Conservation (phyloP, 2,888 invertebrate species). For the Dione juno region DNA sequence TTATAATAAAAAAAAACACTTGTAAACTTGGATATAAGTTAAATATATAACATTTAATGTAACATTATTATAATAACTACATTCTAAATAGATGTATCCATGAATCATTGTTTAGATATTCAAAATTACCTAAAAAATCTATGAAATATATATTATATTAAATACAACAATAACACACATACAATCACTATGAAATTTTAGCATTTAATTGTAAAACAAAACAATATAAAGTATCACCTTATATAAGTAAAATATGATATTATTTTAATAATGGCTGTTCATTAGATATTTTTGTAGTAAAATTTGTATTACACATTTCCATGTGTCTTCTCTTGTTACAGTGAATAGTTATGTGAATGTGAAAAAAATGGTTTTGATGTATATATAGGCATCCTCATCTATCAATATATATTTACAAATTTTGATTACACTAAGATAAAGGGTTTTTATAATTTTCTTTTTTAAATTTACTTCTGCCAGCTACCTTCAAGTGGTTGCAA, state of each 20-base stretch:
- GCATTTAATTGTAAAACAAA: constrained; percentile 2
- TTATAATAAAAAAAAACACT: not conserved
- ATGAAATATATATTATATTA: not conserved
- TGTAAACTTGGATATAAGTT: not conserved
- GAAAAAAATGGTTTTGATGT: too few species aligned
- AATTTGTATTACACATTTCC: not conserved
- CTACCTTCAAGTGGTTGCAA: not conserved
- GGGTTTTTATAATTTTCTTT: not conserved
- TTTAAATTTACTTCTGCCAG: not conserved
- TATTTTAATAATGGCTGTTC: not conserved
- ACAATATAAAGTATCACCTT: not conserved
- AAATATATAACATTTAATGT: not conserved
- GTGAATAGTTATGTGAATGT: too few species aligned
- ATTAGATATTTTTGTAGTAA: not conserved
- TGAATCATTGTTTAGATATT: not conserved
- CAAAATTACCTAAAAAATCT: not conserved
- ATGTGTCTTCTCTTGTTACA: not conserved
- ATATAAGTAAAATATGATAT: too few species aligned
- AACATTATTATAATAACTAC: not conserved
- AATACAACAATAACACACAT: not conserved
- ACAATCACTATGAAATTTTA: not conserved
- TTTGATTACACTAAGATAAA: not conserved
- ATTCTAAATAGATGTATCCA: not conserved
- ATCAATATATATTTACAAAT: not conserved
- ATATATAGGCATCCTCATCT: not conserved